Conservation (phyloP, 2,888 invertebrate genomes). For the Agrotis ipsilon region DNA sequence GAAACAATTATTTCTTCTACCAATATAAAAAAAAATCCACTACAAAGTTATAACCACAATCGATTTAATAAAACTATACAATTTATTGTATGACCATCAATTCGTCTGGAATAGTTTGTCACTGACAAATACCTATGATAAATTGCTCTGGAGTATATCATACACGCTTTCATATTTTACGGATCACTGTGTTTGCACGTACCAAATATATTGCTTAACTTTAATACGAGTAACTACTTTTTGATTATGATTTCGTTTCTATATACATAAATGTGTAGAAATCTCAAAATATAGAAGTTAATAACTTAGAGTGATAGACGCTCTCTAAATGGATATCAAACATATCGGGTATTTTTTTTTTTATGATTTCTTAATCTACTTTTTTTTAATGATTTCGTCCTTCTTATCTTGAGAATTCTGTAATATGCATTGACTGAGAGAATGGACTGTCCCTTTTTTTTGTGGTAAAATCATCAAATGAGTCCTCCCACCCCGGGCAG, state of each 20-base stretch:
- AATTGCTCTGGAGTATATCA: slow-evolving; percentile 80
- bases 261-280: not conserved
- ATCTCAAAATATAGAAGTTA: not conserved
- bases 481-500: too few species aligned
- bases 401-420: too few species aligned
- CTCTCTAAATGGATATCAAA: not conserved
- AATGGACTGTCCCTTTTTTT: too few species aligned
- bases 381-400: too few species aligned
- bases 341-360: not conserved
- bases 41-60: slow-evolving; percentile 7
- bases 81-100: slow-evolving; percentile 44
- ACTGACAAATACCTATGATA: slow-evolving; percentile 83
- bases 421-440: too few species aligned
- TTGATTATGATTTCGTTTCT: slow-evolving; percentile 33
- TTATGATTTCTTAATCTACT: not conserved
- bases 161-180: slow-evolving; percentile 79
- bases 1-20: slow-evolving; percentile 9
- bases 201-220: slow-evolving; percentile 73
- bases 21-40: not conserved
- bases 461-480: too few species aligned
- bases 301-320: not conserved
- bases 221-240: slow-evolving; percentile 64
- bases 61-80: slow-evolving; percentile 51
- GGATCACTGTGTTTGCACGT: slow-evolving; percentile 71
- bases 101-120: slow-evolving; percentile 68